Evolutionary conservation across 2,797 vertebrate genomes (phyloP).

Genomic region (Dromococcyx pavoninus): DNA sequence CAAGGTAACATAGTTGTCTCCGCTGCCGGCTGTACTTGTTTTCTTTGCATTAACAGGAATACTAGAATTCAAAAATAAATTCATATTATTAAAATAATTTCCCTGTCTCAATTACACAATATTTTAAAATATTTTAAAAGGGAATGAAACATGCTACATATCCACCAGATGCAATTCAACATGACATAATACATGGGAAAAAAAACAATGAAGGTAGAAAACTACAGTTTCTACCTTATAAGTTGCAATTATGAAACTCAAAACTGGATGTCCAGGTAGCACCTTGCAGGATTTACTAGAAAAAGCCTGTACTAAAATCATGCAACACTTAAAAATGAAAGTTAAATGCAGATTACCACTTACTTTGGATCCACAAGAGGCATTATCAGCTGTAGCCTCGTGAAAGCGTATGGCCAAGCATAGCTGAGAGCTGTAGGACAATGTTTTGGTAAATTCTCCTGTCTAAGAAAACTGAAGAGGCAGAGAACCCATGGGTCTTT

Average conservation of each 20-base stretch:
- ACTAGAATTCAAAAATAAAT: constrained; percentile 71
- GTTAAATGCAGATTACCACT: not conserved
- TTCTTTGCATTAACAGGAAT: constrained; percentile 98
- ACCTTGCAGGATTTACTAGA: not conserved
- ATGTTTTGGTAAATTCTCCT: constrained; percentile 95
- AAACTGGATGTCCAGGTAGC: not conserved
- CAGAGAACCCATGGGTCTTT: constrained; percentile 99
- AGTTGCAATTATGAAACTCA: not conserved
- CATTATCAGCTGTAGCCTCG: constrained; percentile 92
- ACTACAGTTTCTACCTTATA: not conserved
- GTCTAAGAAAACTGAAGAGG: constrained; percentile 96
- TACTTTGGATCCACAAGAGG: constrained; percentile 98
- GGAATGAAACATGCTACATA: not conserved
- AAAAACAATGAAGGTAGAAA: not conserved
- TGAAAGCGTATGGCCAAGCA: constrained; percentile 97
- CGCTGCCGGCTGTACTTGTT: constrained; percentile 88
- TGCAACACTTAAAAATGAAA: not conserved
- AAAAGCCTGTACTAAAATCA: not conserved
- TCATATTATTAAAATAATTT: not conserved
- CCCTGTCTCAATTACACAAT: not conserved
- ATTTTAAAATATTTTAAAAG: not conserved
- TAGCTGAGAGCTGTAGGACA: constrained; percentile 95
- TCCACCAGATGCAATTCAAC: not conserved
- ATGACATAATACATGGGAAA: not conserved
- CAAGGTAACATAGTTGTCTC: constrained; percentile 91